Evolutionary conservation across 2,797 vertebrate genomes (phyloP).

Genomic region (Crenuchus spilurus): DNA sequence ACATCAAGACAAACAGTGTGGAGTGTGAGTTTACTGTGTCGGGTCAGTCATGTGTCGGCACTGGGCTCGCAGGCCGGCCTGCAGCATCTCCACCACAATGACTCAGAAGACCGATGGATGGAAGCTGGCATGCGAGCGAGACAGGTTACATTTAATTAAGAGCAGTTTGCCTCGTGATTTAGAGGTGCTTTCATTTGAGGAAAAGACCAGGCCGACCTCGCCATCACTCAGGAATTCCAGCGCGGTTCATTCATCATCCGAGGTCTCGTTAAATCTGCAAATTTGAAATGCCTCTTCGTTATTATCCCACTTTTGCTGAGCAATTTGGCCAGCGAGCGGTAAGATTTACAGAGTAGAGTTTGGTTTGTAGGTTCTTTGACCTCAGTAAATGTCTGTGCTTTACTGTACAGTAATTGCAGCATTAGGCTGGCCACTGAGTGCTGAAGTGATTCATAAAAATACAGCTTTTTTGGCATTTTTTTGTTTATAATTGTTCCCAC

Average conservation of each 20-base stretch:
- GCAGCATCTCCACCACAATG: slow-evolving; percentile 25
- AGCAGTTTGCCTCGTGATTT: slow-evolving; percentile 50
- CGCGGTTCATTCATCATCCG: slow-evolving; percentile 49
- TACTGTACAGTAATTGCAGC: slow-evolving; percentile 63
- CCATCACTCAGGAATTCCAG: slow-evolving; percentile 55
- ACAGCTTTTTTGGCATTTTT: slow-evolving; percentile 48
- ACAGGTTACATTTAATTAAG: slow-evolving; percentile 57
- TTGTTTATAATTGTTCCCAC: slow-evolving; percentile 69
- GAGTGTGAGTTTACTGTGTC: background rate
- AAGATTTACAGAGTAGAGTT: slow-evolving; percentile 53
- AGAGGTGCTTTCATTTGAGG: slow-evolving; percentile 31
- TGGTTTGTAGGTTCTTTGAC: slow-evolving; percentile 60
- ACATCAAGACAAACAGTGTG: background rate
- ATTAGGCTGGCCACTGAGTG: slow-evolving; percentile 57
- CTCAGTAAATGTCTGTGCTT: slow-evolving; percentile 54
- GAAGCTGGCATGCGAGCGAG: slow-evolving; percentile 40
- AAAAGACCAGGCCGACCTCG: slow-evolving; percentile 45
- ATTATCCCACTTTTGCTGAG: slow-evolving; percentile 28
- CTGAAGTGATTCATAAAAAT: slow-evolving; percentile 63
- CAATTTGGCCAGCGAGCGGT: slow-evolving; percentile 45
- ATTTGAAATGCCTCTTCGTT: slow-evolving; percentile 52
- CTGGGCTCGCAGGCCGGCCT: background rate
- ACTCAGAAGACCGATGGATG: slow-evolving; percentile 35
- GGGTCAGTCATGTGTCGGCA: slow-evolving; percentile 6
- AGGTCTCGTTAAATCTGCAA: slow-evolving; percentile 56